phyloP scores from a whole-genome alignment of 2,888 invertebrate species.

The Taenaris catops region DNA sequence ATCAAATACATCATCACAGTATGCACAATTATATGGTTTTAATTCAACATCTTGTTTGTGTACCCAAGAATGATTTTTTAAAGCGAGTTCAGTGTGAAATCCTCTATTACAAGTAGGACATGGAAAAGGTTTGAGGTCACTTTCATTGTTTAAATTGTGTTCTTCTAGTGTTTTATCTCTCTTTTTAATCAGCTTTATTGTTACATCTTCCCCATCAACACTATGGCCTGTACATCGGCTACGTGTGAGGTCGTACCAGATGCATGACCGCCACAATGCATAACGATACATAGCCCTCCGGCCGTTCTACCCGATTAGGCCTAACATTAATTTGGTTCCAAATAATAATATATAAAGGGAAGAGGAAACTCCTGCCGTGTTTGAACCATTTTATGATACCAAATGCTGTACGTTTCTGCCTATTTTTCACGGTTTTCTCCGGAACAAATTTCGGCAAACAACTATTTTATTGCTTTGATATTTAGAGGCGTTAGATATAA shows the following conservation, averaged over 20 bases:
- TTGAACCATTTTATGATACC: too few relatives aligned
- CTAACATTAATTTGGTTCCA: too few relatives aligned
- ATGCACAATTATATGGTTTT: constrained; percentile 67
- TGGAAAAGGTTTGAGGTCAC: constrained; percentile 64
- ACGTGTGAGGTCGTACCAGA: constrained; percentile 22
- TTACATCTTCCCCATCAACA: constrained; percentile 38
- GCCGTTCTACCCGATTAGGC: constrained; percentile 1
- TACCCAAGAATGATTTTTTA: constrained; percentile 82
- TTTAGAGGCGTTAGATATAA: too few relatives aligned
- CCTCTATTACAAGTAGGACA: constrained; percentile 77
- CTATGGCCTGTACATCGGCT: constrained; percentile 23
- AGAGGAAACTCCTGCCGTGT: too few relatives aligned
- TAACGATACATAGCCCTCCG: constrained; percentile 4
- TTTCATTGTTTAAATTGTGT: constrained; percentile 23
- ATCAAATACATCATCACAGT: constrained; percentile 81
- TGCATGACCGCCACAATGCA: constrained; percentile 4
- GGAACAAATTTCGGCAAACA: too few relatives aligned
- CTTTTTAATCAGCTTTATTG: constrained; percentile 54
- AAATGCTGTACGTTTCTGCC: too few relatives aligned
- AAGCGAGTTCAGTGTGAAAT: constrained; percentile 77
- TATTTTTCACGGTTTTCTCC: too few relatives aligned
- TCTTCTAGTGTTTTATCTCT: constrained; percentile 18
- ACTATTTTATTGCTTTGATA: too few relatives aligned
- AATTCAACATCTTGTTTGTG: constrained; percentile 56
- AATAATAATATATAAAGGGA: too few relatives aligned